Evolutionary conservation across 2,113 vertebrate species (phyloP).

Genomic region (Muntiacus reevesi): DNA sequence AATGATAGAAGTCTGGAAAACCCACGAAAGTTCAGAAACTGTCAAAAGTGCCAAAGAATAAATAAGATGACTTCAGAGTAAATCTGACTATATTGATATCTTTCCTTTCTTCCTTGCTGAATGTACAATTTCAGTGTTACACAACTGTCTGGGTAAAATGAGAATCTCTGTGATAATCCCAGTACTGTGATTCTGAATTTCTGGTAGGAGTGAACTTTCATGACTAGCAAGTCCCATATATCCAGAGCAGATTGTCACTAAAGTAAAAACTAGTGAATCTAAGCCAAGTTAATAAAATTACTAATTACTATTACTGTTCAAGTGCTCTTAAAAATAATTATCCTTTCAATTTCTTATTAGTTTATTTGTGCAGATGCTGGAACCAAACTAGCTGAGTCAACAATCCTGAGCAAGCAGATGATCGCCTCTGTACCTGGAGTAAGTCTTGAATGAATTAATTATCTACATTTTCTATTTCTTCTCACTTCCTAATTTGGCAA

Average conservation of each 20-base stretch:
- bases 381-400: slow-evolving; percentile 95
- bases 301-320: slow-evolving; percentile 62
- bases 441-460: slow-evolving; percentile 75
- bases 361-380: slow-evolving; percentile 98
- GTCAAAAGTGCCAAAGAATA: not conserved
- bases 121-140: not conserved
- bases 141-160: not conserved
- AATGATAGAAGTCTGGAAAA: not conserved
- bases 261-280: slow-evolving; percentile 56
- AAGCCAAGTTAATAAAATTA: slow-evolving; percentile 58
- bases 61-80: not conserved
- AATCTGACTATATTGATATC: not conserved
- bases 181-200: not conserved
- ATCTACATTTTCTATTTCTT: not conserved
- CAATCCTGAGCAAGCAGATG: slow-evolving; percentile 99
- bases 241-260: slow-evolving; percentile 25
- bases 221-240: not conserved
- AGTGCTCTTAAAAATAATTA: slow-evolving; percentile 67
- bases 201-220: not conserved
- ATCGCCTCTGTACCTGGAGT: slow-evolving; percentile 94
- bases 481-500: not conserved
- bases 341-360: slow-evolving; percentile 82
- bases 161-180: not conserved
- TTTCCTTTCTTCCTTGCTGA: not conserved
- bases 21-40: not conserved